Conservation (phyloP, 2,888 invertebrate species). For the Carabus problematicus region DNA sequence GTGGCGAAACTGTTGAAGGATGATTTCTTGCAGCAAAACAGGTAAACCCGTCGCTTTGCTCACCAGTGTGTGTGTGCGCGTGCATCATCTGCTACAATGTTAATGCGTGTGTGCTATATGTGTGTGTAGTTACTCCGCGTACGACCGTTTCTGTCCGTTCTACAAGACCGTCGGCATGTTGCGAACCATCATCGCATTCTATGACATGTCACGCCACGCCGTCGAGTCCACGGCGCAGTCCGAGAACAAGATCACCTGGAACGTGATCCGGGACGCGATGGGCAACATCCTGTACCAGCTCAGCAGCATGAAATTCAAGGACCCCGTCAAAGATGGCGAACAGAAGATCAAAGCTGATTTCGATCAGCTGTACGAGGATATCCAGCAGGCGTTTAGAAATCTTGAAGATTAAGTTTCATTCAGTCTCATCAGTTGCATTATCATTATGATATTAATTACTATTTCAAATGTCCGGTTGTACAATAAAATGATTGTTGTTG, state of each 20-base stretch:
- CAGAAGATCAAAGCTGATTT: conserved; percentile 96
- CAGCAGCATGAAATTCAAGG: conserved; percentile 99
- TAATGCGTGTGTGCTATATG: too few relatives aligned
- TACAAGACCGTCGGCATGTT: conserved; percentile 99
- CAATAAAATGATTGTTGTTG: conserved; percentile 20
- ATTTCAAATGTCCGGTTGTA: too few relatives aligned
- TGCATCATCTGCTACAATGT: too few relatives aligned
- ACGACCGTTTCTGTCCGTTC: conserved; percentile 99
- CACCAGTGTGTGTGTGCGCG: too few relatives aligned
- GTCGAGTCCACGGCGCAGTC: conserved; percentile 98
- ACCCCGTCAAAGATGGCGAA: conserved; percentile 98
- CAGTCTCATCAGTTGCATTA: conserved; percentile 29
- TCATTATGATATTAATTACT: conserved; percentile 42
- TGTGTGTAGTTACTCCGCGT: conserved; percentile 77
- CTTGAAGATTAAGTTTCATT: conserved; percentile 84
- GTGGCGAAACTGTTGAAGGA: conserved; percentile 98
- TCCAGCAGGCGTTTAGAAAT: conserved; percentile 97
- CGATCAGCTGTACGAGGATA: conserved; percentile 95
- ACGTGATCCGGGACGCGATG: conserved; percentile 96
- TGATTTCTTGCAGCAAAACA: conserved; percentile 99
- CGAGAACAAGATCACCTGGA: conserved; percentile 99
- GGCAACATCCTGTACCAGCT: conserved; percentile 95
- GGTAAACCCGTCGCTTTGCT: conserved; percentile 63
- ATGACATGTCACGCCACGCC: conserved; percentile 97
- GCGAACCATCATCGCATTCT: conserved; percentile 97